Conservation (phyloP, 2,888 invertebrate species). For the Coelinius sp. region DNA sequence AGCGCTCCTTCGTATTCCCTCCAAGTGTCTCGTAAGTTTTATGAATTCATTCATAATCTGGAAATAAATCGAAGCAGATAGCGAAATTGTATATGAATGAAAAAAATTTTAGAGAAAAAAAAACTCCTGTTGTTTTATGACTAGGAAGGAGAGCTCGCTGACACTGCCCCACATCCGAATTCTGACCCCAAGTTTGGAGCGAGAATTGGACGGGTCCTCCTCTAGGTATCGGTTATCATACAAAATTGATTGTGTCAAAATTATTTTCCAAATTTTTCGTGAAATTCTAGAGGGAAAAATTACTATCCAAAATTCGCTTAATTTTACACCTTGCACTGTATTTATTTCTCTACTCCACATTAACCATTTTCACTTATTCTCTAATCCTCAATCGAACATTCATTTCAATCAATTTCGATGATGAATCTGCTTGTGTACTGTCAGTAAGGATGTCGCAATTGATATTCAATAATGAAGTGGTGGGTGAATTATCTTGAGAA, state of each 20-base stretch:
- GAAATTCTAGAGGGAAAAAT: neutral
- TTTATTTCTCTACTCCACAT: neutral
- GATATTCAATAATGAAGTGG: neutral
- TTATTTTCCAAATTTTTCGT: neutral
- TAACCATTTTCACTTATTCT: constrained; percentile 1
- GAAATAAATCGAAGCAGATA: too few species aligned
- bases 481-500: neutral
- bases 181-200: constrained; percentile 86
- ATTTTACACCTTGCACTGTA: constrained; percentile 21
- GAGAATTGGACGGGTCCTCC: constrained; percentile 78
- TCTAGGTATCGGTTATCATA: constrained; percentile 61
- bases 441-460: neutral
- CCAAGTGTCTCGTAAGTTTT: too few species aligned
- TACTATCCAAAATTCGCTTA: constrained; percentile 11
- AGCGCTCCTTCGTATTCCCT: too few species aligned
- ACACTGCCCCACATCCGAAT: constrained; percentile 87
- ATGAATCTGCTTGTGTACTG: neutral
- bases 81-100: too few species aligned
- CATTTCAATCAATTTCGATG: neutral
- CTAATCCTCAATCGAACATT: neutral
- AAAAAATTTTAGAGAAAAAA: too few species aligned
- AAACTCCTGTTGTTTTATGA: constrained; percentile 59
- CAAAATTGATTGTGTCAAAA: constrained; percentile 38
- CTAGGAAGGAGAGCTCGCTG: constrained; percentile 79
- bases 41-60: neutral